Evolutionary conservation across 2,888 invertebrate species (phyloP).

Genomic region (Metallyticus violacea): DNA sequence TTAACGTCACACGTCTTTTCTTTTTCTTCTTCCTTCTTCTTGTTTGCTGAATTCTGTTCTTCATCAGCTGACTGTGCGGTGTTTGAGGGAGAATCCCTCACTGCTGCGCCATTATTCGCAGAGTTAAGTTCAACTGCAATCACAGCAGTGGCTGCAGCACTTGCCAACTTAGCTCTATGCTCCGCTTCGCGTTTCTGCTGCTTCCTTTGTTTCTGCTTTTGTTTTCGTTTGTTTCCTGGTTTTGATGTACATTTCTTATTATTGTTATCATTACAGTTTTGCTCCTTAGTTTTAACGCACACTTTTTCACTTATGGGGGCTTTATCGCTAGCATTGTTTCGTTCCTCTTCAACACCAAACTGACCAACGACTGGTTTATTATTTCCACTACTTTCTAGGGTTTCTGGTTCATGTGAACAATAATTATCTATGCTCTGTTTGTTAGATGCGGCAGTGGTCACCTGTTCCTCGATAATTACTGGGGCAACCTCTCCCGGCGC

Average conservation of each 20-base stretch:
- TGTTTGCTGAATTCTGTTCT: neutral
- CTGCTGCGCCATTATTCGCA: neutral
- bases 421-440: neutral
- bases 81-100: neutral
- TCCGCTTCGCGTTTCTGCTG: conserved; percentile 5
- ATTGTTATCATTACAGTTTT: neutral
- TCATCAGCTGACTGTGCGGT: neutral
- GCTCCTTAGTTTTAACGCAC: neutral
- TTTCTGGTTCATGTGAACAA: neutral
- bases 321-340: neutral
- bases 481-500: conserved; percentile 25
- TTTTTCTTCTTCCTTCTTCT: neutral
- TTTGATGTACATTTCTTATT: neutral
- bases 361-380: neutral
- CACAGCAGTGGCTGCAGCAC: neutral
- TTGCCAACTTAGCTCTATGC: neutral
- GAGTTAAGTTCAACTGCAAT: neutral
- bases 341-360: neutral
- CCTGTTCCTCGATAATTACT: conserved; percentile 20
- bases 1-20: neutral
- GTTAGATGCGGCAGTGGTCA: too few relatives aligned
- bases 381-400: too few relatives aligned
- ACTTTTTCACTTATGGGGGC: neutral
- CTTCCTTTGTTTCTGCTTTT: neutral
- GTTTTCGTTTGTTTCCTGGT: neutral